Conservation (phyloP, 2,797 vertebrate genomes). For the Crenuchus spilurus region DNA sequence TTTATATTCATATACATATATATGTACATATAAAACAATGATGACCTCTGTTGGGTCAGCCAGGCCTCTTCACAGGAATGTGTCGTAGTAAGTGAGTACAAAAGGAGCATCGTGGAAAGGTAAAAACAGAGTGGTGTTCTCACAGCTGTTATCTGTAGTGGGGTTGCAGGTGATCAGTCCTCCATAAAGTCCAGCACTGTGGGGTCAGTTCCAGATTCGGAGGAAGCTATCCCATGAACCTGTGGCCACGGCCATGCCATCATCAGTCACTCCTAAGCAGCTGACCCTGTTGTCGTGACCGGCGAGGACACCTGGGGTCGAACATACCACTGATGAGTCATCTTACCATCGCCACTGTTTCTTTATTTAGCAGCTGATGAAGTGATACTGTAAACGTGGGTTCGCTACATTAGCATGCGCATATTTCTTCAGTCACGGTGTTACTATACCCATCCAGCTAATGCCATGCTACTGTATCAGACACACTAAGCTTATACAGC, state of each 20-base stretch:
- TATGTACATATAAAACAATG: slow-evolving; percentile 67
- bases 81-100: slow-evolving; percentile 79
- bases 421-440: not conserved
- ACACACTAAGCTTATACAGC: too few relatives aligned
- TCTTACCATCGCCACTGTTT: not conserved
- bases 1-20: slow-evolving; percentile 66
- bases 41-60: slow-evolving; percentile 66
- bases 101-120: slow-evolving; percentile 77
- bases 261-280: slow-evolving; percentile 87
- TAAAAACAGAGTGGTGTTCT: slow-evolving; percentile 77
- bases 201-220: slow-evolving; percentile 87
- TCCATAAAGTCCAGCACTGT: slow-evolving; percentile 3
- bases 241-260: slow-evolving; percentile 90
- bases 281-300: slow-evolving; percentile 90
- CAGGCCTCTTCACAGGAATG: slow-evolving; percentile 71
- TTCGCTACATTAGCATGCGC: not conserved
- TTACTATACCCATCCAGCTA: not conserved
- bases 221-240: slow-evolving; percentile 93
- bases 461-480: too few relatives aligned
- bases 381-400: not conserved
- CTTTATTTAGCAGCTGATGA: not conserved
- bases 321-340: not conserved
- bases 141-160: slow-evolving; percentile 85
- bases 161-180: slow-evolving; percentile 7
- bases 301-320: slow-evolving; percentile 81